phyloP scores from a whole-genome alignment of 2,797 vertebrate species.

The Phoeniculus purpureus region DNA sequence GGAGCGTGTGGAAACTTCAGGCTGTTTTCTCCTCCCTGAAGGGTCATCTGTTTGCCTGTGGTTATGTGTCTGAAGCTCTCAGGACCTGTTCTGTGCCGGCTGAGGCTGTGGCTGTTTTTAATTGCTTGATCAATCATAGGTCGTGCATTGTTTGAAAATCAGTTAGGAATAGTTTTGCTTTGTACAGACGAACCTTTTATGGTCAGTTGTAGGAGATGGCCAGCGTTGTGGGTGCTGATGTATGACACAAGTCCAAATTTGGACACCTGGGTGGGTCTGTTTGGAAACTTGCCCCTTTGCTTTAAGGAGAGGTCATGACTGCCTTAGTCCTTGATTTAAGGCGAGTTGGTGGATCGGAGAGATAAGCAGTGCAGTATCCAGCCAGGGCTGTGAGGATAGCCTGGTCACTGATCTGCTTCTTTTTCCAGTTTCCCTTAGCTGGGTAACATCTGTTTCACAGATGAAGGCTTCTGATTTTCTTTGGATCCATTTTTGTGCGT shows the following conservation, averaged over 20 bases:
- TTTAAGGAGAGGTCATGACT: not conserved
- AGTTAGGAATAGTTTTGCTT: not conserved
- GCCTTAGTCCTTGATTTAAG: not conserved
- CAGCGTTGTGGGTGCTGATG: not conserved
- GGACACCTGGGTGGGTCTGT: constrained; percentile 30
- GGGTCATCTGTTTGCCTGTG: not conserved
- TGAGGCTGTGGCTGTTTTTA: not conserved
- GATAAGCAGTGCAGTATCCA: not conserved
- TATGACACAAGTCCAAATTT: constrained; percentile 30
- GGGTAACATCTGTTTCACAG: not conserved
- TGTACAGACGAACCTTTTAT: not conserved
- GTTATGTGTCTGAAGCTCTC: not conserved
- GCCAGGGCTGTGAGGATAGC: not conserved
- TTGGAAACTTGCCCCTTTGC: constrained; percentile 19
- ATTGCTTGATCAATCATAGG: not conserved
- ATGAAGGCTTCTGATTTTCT: not conserved
- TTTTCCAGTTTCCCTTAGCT: not conserved
- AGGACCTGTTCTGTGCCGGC: not conserved
- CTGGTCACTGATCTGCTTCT: not conserved
- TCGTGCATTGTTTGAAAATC: not conserved
- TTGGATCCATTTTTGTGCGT: not conserved
- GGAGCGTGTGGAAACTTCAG: not conserved
- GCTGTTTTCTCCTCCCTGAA: not conserved
- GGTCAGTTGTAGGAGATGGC: not conserved
- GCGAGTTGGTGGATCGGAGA: not conserved